phyloP scores from a whole-genome alignment of 2,888 invertebrate genomes.

The Clusia tigrina region DNA sequence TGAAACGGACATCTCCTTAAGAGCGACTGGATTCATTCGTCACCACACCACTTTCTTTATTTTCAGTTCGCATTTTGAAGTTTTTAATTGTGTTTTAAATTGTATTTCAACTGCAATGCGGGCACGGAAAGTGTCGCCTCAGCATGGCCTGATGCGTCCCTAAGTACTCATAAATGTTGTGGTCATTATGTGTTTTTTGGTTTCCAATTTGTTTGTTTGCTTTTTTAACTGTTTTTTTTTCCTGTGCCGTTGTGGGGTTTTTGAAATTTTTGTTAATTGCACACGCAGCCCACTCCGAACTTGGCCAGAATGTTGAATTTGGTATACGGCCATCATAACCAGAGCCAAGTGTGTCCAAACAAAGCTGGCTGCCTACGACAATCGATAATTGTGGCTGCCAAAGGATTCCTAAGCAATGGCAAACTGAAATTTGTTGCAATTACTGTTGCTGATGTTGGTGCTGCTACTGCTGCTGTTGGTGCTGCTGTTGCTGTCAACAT shows the following conservation, averaged over 20 bases:
- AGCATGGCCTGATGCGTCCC: not conserved
- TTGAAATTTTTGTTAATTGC: slow-evolving; percentile 55
- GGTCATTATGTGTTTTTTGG: not conserved
- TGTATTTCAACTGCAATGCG: not conserved
- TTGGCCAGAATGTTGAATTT: not conserved
- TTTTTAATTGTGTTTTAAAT: not conserved
- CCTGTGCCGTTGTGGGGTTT: slow-evolving; percentile 31
- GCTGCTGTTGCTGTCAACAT: no score
- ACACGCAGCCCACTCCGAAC: slow-evolving; percentile 26
- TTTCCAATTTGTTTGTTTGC: not conserved
- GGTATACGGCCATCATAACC: not conserved
- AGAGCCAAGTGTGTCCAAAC: not conserved
- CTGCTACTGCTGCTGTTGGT: no score
- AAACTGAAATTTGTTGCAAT: slow-evolving; percentile 2
- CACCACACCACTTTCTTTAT: not conserved
- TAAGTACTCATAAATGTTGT: not conserved
- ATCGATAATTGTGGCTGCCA: not conserved
- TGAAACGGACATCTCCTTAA: no score
- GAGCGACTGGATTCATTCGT: not conserved
- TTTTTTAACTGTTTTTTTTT: not conserved
- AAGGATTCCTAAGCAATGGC: not conserved
- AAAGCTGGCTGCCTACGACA: not conserved
- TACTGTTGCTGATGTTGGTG: no score
- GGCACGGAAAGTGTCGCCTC: no score
- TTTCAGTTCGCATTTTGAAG: not conserved